A percentile compares a stretch with the other conserved stretches of the same genome.
phyloP scores from a whole-genome alignment of 2,888 invertebrate genomes.

The Argyresthia goedartella region DNA sequence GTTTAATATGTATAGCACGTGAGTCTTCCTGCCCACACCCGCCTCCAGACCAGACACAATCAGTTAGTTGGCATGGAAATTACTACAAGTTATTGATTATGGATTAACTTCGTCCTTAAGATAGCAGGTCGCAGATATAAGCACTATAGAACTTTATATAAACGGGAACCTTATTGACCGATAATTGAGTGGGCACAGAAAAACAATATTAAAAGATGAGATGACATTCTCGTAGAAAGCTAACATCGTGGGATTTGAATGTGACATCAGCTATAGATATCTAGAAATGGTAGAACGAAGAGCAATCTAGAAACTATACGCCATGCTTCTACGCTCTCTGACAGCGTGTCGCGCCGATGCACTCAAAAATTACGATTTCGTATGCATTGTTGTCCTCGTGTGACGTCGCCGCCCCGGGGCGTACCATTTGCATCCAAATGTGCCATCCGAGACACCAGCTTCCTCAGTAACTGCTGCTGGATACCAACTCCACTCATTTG shows the following conservation, averaged over 20 bases:
- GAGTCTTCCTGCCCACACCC: slow-evolving; percentile 19
- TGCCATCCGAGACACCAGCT: background rate
- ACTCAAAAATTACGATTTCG: slow-evolving; percentile 2
- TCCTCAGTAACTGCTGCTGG: background rate
- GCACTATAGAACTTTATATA: no score
- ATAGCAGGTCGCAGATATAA: no score
- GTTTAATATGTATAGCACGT: slow-evolving; percentile 23
- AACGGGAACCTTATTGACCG: no score
- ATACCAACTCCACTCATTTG: background rate
- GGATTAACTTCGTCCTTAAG: no score
- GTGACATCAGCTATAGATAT: no score
- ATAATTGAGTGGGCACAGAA: no score
- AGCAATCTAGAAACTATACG: no score
- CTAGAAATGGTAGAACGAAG: no score
- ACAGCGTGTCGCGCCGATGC: background rate
- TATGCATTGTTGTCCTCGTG: background rate
- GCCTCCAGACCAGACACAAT: background rate
- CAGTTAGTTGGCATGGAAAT: background rate
- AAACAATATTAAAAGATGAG: no score
- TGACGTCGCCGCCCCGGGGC: background rate
- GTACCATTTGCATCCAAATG: background rate
- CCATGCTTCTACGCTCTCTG: background rate
- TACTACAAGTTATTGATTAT: background rate
- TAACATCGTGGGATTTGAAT: no score
- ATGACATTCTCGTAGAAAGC: no score